Evolutionary conservation across 2,888 invertebrate species (phyloP).

Genomic region (Agapostemon virescens): DNA sequence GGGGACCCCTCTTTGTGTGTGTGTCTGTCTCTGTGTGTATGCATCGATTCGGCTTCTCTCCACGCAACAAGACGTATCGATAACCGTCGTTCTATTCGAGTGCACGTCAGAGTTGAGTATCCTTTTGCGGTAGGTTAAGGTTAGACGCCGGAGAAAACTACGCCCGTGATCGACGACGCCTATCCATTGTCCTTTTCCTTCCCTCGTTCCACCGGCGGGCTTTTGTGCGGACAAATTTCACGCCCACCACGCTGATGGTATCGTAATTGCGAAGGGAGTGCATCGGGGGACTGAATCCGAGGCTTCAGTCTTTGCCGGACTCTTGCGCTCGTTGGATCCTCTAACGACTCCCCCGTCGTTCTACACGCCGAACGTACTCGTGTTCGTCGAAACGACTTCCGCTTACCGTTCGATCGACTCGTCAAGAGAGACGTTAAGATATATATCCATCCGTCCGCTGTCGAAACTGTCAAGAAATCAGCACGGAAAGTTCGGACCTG

Average conservation of each 20-base stretch:
- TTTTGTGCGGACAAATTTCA: constrained; percentile 56
- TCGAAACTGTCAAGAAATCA: neutral
- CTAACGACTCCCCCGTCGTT: neutral
- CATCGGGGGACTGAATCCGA: neutral
- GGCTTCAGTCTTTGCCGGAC: constrained; percentile 26
- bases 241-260: constrained; percentile 46
- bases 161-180: neutral
- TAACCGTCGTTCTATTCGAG: constrained; percentile 42
- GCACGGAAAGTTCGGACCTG: neutral
- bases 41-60: constrained; percentile 2
- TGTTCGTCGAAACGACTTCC: neutral
- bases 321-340: neutral
- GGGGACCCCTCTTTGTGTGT: neutral
- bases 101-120: constrained; percentile 31
- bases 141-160: constrained; percentile 41
- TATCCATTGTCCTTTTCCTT: constrained; percentile 14
- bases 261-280: constrained; percentile 49
- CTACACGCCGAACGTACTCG: neutral
- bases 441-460: no score
- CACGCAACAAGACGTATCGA: constrained; percentile 24
- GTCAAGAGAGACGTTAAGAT: neutral
- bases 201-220: constrained; percentile 12
- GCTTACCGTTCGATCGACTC: neutral
- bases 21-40: neutral
- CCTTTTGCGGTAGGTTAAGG: constrained; percentile 66